Base-by-base conservation (phyloP, 2,797 vertebrate species). In the Pempheris klunzingeri region DNA sequence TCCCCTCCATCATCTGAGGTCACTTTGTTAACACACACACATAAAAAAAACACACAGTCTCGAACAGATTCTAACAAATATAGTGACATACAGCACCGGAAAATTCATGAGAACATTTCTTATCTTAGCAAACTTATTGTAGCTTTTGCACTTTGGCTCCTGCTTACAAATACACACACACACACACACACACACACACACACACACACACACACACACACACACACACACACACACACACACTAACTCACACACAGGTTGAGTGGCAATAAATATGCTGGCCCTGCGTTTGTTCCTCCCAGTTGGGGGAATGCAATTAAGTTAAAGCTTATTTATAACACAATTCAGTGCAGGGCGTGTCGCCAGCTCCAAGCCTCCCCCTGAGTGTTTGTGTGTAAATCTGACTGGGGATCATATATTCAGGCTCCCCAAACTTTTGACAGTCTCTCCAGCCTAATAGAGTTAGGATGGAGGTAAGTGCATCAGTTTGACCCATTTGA, bases 291-390 rank as follows among this genome's bases (percentile, higher is more conserved):
- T 81, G 84, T 86, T 88, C 81, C 83, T 83, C 78, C 77, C 85
- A 75, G 83, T 81, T 78, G 62, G 72, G 61, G 60, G 64, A 89
- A 88, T 71, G 89, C 88, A 92, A 91, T 92, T 90, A 90, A 92
- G 84, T 89, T 82, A 86, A 87, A 87, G 85, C 83, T 93, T 91
- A 93, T 92, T 92, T 90, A 92, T 90, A 89, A 87, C 86, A 71
- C 76, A 65, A 74, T 81, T 74, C 77, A 77, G 77, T n/a, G 70
- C 57, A 78, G 82, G 86, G 80, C 50, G 64, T 82, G 83, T 86
- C 52, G 71, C 80, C 87, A 70, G 76, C 66, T 18, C 54, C 4
- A 8, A 49, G 36, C 55, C 77, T 28, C 74, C 62, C 71, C 38
- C 58, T 15, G 52, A 60, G 77, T 79, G 82, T 86, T 49, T 85